phyloP scores from a whole-genome alignment of 2,888 invertebrate species.

The Agrochola litura region DNA sequence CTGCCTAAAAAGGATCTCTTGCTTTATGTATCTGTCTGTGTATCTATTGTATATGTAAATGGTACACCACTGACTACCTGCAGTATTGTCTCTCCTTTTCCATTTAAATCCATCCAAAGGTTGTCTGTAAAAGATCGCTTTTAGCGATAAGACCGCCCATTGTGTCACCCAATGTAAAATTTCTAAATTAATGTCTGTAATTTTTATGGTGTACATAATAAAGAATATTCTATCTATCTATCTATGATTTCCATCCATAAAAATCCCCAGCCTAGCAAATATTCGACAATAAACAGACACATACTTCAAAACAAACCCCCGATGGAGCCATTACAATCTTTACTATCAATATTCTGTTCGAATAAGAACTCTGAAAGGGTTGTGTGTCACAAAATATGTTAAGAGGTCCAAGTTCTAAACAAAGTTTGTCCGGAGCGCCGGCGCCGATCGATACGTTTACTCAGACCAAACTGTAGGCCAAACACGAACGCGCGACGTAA shows the following conservation, averaged over 20 bases:
- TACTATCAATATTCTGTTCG: slow-evolving; percentile 52
- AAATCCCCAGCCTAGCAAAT: slow-evolving; percentile 23
- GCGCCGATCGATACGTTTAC: slow-evolving; percentile 69
- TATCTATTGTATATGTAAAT: too few species aligned
- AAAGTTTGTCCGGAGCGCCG: slow-evolving; percentile 66
- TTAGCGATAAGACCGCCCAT: too few species aligned
- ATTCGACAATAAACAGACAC: slow-evolving; percentile 21
- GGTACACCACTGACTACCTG: too few species aligned
- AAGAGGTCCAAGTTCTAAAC: slow-evolving; percentile 69
- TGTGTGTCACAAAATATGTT: slow-evolving; percentile 68
- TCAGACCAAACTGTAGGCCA: slow-evolving; percentile 1
- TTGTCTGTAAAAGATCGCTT: too few species aligned
- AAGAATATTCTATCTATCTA: too few species aligned
- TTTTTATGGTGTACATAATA: too few species aligned
- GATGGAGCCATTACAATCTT: slow-evolving; percentile 50
- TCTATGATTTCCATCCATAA: neutral
- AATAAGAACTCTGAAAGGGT: slow-evolving; percentile 51
- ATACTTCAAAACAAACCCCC: slow-evolving; percentile 39
- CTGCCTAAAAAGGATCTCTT: neutral
- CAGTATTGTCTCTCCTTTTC: too few species aligned
- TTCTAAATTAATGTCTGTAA: too few species aligned
- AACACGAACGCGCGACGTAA: neutral
- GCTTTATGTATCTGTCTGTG: too few species aligned
- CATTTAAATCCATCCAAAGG: too few species aligned
- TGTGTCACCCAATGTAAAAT: too few species aligned